A percentile compares a stretch with the other conserved stretches of the same genome.
Evolutionary conservation across 1,140 invertebrate species (phyloP).

Genomic region (Ptiloglossa arizonensis): DNA sequence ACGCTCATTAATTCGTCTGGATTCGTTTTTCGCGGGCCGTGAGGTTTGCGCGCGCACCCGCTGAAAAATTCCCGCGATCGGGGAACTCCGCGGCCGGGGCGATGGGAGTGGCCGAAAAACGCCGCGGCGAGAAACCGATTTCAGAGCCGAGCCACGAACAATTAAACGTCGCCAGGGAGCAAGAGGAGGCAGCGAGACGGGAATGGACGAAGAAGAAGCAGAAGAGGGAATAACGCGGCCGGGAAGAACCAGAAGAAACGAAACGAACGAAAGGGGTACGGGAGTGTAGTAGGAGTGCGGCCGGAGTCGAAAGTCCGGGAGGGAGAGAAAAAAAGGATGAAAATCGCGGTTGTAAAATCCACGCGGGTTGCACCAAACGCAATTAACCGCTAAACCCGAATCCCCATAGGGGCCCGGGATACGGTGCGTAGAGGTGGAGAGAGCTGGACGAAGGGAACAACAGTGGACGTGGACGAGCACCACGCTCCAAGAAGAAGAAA

Average conservation of each 20-base stretch:
- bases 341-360: conserved; percentile 79
- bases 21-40: conserved; percentile 21
- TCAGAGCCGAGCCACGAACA: conserved; percentile 71
- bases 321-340: conserved; percentile 75
- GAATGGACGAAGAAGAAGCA: conserved; percentile 36
- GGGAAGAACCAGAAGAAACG: conserved; percentile 26
- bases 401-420: conserved; percentile 75
- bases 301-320: conserved; percentile 55
- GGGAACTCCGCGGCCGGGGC: neutral
- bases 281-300: conserved; percentile 56
- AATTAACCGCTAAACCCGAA: conserved; percentile 80
- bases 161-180: conserved; percentile 72
- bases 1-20: conserved; percentile 42
- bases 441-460: conserved; percentile 45
- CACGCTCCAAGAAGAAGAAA: conserved; percentile 34
- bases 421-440: conserved; percentile 56
- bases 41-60: neutral
- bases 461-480: conserved; percentile 29
- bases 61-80: conserved; percentile 15
- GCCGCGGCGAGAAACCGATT: conserved; percentile 66
- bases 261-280: conserved; percentile 45
- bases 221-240: neutral
- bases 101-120: conserved; percentile 54
- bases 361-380: conserved; percentile 78
- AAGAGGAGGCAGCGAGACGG: conserved; percentile 52